Evolutionary conservation across 1,140 invertebrate species (phyloP).

Genomic region (Megathymus violae): DNA sequence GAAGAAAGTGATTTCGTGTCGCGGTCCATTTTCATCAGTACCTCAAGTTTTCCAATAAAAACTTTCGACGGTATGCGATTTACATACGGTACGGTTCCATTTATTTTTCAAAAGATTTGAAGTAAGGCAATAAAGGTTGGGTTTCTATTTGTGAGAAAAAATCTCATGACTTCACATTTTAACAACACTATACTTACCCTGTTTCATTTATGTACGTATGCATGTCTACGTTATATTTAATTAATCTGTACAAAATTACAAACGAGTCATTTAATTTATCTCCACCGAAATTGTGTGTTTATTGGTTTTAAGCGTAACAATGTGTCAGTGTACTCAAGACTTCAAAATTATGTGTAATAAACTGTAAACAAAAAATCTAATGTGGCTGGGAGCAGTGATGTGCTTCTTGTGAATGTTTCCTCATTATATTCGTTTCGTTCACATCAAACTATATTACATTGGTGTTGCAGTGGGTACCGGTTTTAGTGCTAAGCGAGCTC

Average conservation of each 20-base stretch:
- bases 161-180: too few species aligned
- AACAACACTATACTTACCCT: too few species aligned
- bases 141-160: slow-evolving; percentile 50
- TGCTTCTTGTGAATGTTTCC: too few species aligned
- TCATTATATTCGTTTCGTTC: slow-evolving; percentile 33
- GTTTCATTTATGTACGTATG: too few species aligned
- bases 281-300: too few species aligned
- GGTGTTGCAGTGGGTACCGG: slow-evolving; percentile 43
- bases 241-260: too few species aligned
- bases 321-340: too few species aligned
- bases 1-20: slow-evolving; percentile 31
- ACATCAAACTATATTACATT: slow-evolving; percentile 39
- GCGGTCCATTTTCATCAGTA: slow-evolving; percentile 70
- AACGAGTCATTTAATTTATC: too few species aligned
- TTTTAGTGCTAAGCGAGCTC: slow-evolving; percentile 46
- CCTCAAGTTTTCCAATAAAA: slow-evolving; percentile 83
- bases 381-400: slow-evolving; percentile 15
- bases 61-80: slow-evolving; percentile 77
- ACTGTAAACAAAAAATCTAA: too few species aligned
- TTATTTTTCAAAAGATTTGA: slow-evolving; percentile 73
- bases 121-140: slow-evolving; percentile 65
- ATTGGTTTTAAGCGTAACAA: too few species aligned
- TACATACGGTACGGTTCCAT: slow-evolving; percentile 79
- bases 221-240: slow-evolving; percentile 38
- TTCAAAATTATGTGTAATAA: too few species aligned